Evolutionary conservation across 2,797 vertebrate species (phyloP).

Genomic region (Dermochelys coriacea): DNA sequence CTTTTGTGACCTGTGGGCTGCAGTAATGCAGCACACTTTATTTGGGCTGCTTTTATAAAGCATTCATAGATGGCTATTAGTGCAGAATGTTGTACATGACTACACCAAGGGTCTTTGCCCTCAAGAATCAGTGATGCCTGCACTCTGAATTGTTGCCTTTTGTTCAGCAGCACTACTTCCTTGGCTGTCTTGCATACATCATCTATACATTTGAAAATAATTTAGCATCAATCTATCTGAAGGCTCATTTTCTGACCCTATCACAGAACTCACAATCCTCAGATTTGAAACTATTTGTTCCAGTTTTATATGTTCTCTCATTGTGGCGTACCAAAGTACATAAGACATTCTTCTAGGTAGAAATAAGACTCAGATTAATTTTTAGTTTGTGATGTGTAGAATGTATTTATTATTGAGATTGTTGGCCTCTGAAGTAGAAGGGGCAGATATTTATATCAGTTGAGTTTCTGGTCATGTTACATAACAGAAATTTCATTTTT

Average conservation of each 20-base stretch:
- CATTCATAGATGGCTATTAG: not conserved
- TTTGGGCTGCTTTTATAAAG: slow-evolving; percentile 22
- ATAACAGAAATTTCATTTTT: not conserved
- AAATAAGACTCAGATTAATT: not conserved
- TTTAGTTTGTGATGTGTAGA: not conserved
- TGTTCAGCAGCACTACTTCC: not conserved
- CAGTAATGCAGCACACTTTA: slow-evolving; percentile 36
- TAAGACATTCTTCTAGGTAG: not conserved
- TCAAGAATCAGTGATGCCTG: not conserved
- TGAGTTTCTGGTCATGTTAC: not conserved
- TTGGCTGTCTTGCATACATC: not conserved
- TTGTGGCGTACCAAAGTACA: not conserved
- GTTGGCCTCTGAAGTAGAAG: not conserved
- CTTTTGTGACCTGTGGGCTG: not conserved
- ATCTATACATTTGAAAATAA: not conserved
- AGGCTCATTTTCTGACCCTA: not conserved
- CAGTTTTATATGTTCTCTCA: not conserved
- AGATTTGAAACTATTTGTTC: not conserved
- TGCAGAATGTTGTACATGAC: not conserved
- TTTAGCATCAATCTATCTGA: not conserved
- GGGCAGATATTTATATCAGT: not conserved
- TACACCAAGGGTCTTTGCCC: not conserved
- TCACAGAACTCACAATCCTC: not conserved
- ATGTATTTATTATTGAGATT: not conserved
- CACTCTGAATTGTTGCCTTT: not conserved